Base-by-base conservation (phyloP, 1,140 invertebrate species). In the Aradophagus sp. region DNA sequence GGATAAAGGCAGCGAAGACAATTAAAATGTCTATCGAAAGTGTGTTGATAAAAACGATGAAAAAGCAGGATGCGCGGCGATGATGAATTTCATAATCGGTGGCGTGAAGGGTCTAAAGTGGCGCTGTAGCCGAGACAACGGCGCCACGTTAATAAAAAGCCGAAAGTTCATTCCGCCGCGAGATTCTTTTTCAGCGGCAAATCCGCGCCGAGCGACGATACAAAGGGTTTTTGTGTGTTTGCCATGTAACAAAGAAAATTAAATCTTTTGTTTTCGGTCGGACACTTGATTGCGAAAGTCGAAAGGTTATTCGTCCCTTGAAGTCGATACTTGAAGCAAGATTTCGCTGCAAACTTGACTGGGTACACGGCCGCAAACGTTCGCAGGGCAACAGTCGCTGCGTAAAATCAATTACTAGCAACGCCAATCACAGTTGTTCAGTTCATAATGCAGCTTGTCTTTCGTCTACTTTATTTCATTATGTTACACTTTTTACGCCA, bases 291-390 rank as follows among this genome's bases (percentile, higher is more conserved):
- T 35, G 15, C 12, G 13, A 12, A 34, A 45, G 50, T 52, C 48
- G 35, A 55, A 55, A 48, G 41, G 42, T 65, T 48, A 55, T 63
- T 63, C 41, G 39, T 32, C 34, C 34, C 16, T 65, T 65, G 20
- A 65, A 55, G 34, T 34, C 61, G 61, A 36, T 48, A 55, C 50
- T 65, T 65, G 34, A 41, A 55, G 41, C 34, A 65, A 55, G 50
- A 65, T 47, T 65, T 55, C 26, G 29, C 26, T 38, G 48, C 23
- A 53, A 63, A 63, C 48, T 63, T 26, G 17, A 26, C 38, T 39
- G 35, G 23, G 39, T 53, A 50, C 59, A 53, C 26, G 39, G 20
- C 47, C 41, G 27, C 32, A 38, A 50, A 42, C 34, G 36, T 29
- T 61, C 12, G 17, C 15, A 53, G 48, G 32, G 11, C 45, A 53